Evolutionary conservation across 2,113 vertebrate genomes (phyloP).

Genomic region (Phodopus roborovskii): DNA sequence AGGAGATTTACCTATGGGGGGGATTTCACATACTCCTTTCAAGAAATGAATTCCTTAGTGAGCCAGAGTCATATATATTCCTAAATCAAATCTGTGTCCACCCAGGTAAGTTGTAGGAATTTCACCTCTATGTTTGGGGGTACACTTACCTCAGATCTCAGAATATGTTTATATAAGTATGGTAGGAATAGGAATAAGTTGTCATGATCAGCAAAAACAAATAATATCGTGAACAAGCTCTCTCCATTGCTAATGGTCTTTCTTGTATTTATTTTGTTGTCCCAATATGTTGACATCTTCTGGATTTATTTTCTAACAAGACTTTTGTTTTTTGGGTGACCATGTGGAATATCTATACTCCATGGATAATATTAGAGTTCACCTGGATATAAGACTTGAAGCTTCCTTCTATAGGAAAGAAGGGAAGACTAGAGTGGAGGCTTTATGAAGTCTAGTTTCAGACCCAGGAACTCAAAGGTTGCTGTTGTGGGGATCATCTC

Average conservation of each 20-base stretch:
- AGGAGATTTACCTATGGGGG: not conserved
- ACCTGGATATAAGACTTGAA: not conserved
- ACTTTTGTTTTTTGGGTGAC: not conserved
- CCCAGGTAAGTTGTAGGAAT: not conserved
- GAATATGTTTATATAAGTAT: not conserved
- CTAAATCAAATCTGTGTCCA: constrained; percentile 6
- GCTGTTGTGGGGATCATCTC: not conserved
- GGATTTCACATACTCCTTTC: constrained; percentile 6
- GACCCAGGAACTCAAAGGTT: not conserved
- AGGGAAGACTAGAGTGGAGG: not conserved
- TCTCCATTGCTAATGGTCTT: not conserved
- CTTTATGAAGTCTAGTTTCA: not conserved
- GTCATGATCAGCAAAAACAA: constrained; percentile 13
- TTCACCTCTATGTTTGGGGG: not conserved
- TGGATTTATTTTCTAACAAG: constrained; percentile 15
- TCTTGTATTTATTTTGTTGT: constrained; percentile 6
- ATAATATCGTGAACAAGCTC: not conserved
- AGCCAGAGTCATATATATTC: not conserved
- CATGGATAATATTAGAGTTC: not conserved
- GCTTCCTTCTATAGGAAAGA: not conserved
- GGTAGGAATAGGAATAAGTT: not conserved
- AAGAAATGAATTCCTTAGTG: constrained; percentile 3
- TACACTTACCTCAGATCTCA: not conserved
- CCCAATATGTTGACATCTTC: not conserved
- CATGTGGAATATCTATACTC: not conserved